Evolutionary conservation across 2,888 invertebrate species (phyloP).

Genomic region (Celastrina argiolus): DNA sequence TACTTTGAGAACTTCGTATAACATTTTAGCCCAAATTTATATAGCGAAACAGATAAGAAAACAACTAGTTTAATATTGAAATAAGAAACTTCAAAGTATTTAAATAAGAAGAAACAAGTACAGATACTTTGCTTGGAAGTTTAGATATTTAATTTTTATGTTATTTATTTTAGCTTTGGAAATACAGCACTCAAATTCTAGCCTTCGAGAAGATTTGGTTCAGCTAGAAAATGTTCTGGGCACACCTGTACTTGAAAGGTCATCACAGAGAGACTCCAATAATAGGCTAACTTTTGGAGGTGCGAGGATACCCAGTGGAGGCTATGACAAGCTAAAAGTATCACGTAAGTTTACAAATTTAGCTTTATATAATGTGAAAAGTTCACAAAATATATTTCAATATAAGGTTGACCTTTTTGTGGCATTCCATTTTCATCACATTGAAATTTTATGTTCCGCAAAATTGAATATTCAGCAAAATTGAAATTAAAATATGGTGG

Average conservation of each 20-base stretch:
- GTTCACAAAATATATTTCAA: neutral
- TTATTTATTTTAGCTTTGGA: constrained; percentile 51
- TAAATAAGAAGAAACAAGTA: no score
- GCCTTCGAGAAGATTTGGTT: constrained; percentile 67
- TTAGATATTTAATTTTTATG: neutral
- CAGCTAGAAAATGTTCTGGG: constrained; percentile 60
- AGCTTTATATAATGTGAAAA: neutral
- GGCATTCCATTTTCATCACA: neutral
- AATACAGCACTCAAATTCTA: constrained; percentile 63
- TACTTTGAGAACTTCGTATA: neutral
- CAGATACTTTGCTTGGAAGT: neutral
- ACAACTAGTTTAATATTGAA: neutral
- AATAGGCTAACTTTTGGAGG: neutral
- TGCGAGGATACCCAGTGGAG: constrained; percentile 3
- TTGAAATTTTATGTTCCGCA: neutral
- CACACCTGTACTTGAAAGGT: constrained; percentile 46
- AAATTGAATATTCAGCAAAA: neutral
- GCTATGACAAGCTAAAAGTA: constrained; percentile 11
- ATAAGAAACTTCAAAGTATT: neutral
- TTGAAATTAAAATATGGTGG: neutral
- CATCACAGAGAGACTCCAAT: constrained; percentile 39
- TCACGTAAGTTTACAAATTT: neutral
- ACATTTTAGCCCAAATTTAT: neutral
- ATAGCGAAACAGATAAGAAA: neutral
- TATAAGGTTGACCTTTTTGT: neutral